Percentiles rank a stretch among this genome's conserved stretches.
These are phyloP conservation scores for Steatocranus sp. DNA, from an alignment of 2,797 vertebrate species.

Conservation along the genomic window DNA sequence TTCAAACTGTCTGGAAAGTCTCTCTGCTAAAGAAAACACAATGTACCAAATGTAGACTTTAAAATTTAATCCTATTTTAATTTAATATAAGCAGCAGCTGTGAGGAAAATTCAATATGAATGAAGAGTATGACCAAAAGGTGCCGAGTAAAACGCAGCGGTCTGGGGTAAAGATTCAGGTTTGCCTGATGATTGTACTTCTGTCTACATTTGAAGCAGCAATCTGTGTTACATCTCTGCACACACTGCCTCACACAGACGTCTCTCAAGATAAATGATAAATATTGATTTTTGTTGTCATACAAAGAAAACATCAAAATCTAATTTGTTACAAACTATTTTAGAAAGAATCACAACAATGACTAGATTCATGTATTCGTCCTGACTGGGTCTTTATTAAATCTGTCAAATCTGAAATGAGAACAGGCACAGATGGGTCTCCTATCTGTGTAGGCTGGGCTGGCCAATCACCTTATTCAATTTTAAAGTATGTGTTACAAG, in stretches of 20 bases:
- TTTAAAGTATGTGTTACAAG: neutral
- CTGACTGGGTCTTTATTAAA: neutral
- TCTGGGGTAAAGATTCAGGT: neutral
- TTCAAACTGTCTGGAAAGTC: neutral
- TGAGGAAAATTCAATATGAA: neutral
- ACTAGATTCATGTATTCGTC: neutral
- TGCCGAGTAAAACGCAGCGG: neutral
- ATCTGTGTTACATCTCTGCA: neutral
- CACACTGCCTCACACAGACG: neutral
- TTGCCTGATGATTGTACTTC: neutral
- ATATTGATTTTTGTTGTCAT: neutral
- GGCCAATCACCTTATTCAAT: fast-evolving
- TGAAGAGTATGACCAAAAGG: neutral
- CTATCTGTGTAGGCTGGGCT: neutral
- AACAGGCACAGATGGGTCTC: neutral
- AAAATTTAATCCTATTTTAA: constrained; percentile 51
- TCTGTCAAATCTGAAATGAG: neutral
- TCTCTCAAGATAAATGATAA: neutral
- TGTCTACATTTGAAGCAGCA: neutral
- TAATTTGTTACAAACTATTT: neutral
- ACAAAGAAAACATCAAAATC: neutral
- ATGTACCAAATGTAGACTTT: constrained; percentile 43
- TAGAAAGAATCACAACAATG: neutral
- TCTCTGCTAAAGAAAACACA: constrained; percentile 8
- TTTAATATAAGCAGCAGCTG: constrained; percentile 42